Evolutionary conservation across 2,888 invertebrate species (phyloP).

Genomic region (Parasteatoda lunata): DNA sequence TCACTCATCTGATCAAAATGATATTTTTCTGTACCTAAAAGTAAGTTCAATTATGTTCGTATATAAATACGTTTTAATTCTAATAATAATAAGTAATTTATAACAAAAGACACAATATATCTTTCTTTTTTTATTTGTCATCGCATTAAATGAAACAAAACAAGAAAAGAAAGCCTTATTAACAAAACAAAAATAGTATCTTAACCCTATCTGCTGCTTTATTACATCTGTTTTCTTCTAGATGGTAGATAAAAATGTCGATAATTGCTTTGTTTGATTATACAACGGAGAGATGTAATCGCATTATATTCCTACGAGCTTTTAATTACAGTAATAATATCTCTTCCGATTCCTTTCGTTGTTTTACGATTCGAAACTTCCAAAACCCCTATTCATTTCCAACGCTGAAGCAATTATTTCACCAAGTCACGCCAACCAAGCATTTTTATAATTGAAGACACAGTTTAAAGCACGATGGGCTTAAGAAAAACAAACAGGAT

Average conservation of each 20-base stretch:
- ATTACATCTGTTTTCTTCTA: background rate
- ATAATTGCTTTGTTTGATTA: conserved; percentile 2
- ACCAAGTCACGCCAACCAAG: conserved; percentile 16
- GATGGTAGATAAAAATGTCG: background rate
- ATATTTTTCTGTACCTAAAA: too few relatives aligned
- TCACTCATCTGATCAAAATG: too few relatives aligned
- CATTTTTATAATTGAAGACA: background rate
- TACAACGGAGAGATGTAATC: background rate
- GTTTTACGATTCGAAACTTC: conserved; percentile 19
- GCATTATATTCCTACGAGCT: background rate
- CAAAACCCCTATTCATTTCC: conserved; percentile 28
- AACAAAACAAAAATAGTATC: too few relatives aligned
- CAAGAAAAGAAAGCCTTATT: too few relatives aligned
- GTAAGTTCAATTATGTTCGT: too few relatives aligned
- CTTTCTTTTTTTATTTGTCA: too few relatives aligned
- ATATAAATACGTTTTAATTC: too few relatives aligned
- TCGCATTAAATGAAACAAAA: too few relatives aligned
- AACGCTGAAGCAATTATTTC: conserved; percentile 4
- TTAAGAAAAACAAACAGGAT: background rate
- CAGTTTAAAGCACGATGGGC: background rate
- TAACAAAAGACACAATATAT: too few relatives aligned
- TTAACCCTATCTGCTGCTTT: background rate
- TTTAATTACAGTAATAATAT: conserved; percentile 35
- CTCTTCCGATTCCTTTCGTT: conserved; percentile 23
- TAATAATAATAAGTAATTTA: too few relatives aligned